These are phyloP conservation scores for Zygaena filipendulae DNA, from an alignment of 2,888 invertebrate genomes.

Conservation along the genomic window DNA sequence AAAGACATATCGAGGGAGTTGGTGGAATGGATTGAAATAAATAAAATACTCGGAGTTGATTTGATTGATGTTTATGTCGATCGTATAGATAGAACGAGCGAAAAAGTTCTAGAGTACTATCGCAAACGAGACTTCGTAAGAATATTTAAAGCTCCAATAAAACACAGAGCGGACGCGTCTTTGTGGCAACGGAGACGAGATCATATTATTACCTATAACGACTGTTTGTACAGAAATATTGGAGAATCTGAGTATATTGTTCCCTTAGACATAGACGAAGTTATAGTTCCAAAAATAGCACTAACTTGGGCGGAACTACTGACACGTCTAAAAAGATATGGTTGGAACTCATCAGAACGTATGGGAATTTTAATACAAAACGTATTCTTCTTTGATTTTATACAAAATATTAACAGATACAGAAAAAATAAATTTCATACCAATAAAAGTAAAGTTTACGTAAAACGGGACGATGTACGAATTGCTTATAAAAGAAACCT, in stretches of 20 bases:
- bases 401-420: conserved; percentile 37
- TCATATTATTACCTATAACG: conserved; percentile 81
- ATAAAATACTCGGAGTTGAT: conserved; percentile 74
- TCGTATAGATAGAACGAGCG: conserved; percentile 62
- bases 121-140: conserved; percentile 52
- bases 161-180: conserved; percentile 38
- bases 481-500: conserved; percentile 26
- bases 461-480: conserved; percentile 53
- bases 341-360: conserved; percentile 53
- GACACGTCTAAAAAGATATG: conserved; percentile 40
- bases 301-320: conserved; percentile 70
- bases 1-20: conserved; percentile 71
- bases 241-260: conserved; percentile 72
- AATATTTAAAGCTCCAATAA: conserved; percentile 64
- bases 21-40: conserved; percentile 78
- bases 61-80: conserved; percentile 75
- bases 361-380: conserved; percentile 74
- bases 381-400: conserved; percentile 74
- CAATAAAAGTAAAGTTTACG: conserved; percentile 36
- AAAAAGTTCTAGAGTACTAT: conserved; percentile 68
- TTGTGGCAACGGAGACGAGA: conserved; percentile 76
- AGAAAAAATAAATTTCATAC: conserved; percentile 23
- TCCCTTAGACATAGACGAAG: conserved; percentile 79
- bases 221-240: conserved; percentile 80
- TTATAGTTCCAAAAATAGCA: conserved; percentile 73